These are phyloP conservation scores for Montipora cactus DNA, from an alignment of 64 coral and sea anemone genomes.

Conservation along the genomic window DNA sequence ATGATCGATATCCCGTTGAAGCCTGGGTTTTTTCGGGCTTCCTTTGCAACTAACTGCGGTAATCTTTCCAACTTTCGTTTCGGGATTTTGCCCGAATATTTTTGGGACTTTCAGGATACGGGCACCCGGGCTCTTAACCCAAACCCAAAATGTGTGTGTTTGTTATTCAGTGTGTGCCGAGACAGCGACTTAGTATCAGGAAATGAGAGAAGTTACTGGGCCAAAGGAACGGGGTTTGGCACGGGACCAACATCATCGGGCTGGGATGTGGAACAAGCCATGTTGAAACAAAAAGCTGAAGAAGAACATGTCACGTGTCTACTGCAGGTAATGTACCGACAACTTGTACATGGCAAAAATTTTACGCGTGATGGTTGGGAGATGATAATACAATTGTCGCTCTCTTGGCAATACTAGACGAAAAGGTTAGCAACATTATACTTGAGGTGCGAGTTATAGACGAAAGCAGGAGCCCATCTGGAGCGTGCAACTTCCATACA, in stretches of 20 bases:
- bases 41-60: too few species aligned
- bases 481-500: too few species aligned
- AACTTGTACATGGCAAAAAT: too few species aligned
- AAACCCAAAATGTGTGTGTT: background rate
- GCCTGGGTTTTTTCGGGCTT: too few species aligned
- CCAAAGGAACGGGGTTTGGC: conserved; percentile 98
- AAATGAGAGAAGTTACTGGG: conserved; percentile 97
- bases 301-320: conserved; percentile 96
- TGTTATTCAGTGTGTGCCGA: conserved; percentile 68
- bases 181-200: conserved; percentile 52
- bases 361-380: background rate
- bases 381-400: too few species aligned
- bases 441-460: too few species aligned
- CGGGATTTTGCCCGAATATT: too few species aligned
- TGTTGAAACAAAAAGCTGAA: conserved; percentile 95
- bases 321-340: conserved; percentile 71
- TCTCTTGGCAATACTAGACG: too few species aligned
- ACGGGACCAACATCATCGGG: conserved; percentile 96
- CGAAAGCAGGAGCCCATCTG: too few species aligned
- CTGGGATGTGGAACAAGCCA: conserved; percentile 97
- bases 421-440: too few species aligned
- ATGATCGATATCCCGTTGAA: too few species aligned
- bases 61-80: too few species aligned
- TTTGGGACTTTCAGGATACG: background rate
- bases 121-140: background rate